Percentiles rank a stretch among this genome's conserved stretches.
These are phyloP conservation scores for Telmatherina bonti DNA, from an alignment of 2,797 vertebrate species.

Conservation along the genomic window DNA sequence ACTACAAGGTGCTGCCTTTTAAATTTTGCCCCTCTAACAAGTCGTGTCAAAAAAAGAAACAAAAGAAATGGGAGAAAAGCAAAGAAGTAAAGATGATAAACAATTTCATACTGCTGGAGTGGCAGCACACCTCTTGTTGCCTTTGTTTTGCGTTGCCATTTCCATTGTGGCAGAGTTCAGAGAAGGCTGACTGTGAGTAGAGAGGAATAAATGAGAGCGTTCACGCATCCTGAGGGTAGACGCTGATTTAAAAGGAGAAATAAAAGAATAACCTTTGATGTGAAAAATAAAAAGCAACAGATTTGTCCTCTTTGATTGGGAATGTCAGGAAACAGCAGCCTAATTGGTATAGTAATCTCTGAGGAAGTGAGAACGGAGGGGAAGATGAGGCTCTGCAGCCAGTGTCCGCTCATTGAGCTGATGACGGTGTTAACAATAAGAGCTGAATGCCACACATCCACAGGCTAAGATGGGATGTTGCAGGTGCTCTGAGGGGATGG, in stretches of 20 bases:
- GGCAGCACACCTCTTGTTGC: conserved; percentile 64
- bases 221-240: conserved; percentile 76
- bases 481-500: conserved; percentile 1
- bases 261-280: conserved; percentile 82
- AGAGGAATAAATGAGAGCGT: conserved; percentile 60
- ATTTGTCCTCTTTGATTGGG: conserved; percentile 76
- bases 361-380: conserved; percentile 48
- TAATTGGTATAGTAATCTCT: conserved; percentile 79
- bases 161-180: conserved; percentile 69
- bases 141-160: conserved; percentile 73
- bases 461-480: conserved; percentile 2
- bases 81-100: conserved; percentile 57
- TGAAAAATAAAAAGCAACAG: conserved; percentile 76
- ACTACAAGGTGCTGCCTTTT: conserved; percentile 32
- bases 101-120: conserved; percentile 71
- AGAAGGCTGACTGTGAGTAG: conserved; percentile 53
- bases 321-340: conserved; percentile 78
- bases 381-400: conserved; percentile 23
- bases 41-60: conserved; percentile 52
- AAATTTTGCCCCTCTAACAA: conserved; percentile 47
- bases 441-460: conserved; percentile 20
- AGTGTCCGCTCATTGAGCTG: conserved; percentile 26
- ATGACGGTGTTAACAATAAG: conserved; percentile 32
- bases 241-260: conserved; percentile 81
- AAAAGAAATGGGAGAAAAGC: conserved; percentile 44